Conservation (phyloP, 2,113 vertebrate species). For the Ranitomeya imitator region DNA sequence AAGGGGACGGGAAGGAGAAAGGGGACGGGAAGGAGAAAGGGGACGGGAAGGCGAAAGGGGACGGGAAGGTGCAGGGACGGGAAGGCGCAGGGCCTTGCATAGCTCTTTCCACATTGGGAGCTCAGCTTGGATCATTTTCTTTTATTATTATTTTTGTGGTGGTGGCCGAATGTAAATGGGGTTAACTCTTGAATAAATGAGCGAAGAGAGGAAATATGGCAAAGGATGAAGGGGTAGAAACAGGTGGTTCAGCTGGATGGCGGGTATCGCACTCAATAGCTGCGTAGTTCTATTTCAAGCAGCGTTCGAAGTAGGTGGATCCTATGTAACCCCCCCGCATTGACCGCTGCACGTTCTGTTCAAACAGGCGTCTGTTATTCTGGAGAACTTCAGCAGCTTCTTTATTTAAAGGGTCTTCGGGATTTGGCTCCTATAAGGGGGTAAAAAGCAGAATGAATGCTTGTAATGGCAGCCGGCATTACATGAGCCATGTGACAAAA, state of each 20-base stretch:
- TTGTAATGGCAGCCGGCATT: background rate
- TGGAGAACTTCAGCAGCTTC: slow-evolving; percentile 91
- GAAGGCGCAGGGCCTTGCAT: slow-evolving; percentile 37
- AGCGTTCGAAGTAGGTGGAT: slow-evolving; percentile 92
- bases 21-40: too few species aligned
- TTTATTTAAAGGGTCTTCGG: slow-evolving; percentile 90
- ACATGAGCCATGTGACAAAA: background rate
- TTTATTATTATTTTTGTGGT: background rate
- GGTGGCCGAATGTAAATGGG: slow-evolving; percentile 1
- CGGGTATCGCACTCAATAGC: slow-evolving; percentile 52
- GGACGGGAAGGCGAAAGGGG: too few species aligned
- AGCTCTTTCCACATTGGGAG: slow-evolving; percentile 45
- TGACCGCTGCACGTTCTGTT: slow-evolving; percentile 91
- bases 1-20: too few species aligned
- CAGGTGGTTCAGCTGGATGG: slow-evolving; percentile 61
- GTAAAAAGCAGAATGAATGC: background rate
- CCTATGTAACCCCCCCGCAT: slow-evolving; percentile 90
- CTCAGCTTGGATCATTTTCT: slow-evolving; percentile 25
- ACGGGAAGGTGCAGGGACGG: too few species aligned
- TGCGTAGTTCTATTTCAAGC: slow-evolving; percentile 82
- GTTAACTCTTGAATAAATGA: slow-evolving; percentile 25
- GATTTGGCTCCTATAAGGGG: slow-evolving; percentile 84
- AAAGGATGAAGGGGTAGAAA: slow-evolving; percentile 39
- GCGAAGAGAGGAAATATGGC: background rate
- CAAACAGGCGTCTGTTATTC: slow-evolving; percentile 89